Evolutionary conservation across 1,140 invertebrate species (phyloP), one percentile per base, ranked within the genome.

Genomic region (Stegodyphus dumicola): DNA sequence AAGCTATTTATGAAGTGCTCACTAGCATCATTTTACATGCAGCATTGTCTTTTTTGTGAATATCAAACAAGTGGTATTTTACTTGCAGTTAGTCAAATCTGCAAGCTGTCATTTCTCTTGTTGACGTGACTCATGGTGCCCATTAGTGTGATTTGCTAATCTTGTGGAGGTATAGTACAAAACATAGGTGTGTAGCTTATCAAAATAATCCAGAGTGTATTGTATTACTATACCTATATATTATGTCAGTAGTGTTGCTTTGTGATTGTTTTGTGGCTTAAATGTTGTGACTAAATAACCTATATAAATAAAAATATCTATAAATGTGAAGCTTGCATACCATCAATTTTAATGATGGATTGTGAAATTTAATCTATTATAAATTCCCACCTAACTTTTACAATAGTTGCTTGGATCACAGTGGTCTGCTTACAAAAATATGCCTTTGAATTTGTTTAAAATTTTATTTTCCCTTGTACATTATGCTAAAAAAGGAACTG

Each of bases 111-210:
- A 49, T 83, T 66, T 83, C 60, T 66, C 79, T 64, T 67, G 49
- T 75, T 54, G 51, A 71, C 52, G 17, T 77, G 60, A 85, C 54
- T 70, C 75, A 76, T 77, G 73, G 81, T 85, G 81, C 73, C 81
- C 73, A 77, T 77, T 85, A 84, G 76, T 85, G 83, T 85, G 76
- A 85, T 77, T 85, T 85, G 74, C 83, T 85, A 85, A 85, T 85
- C 75, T 77, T 77, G 83, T 85, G 83, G 83, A 85, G 76, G 83
- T 85, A 85, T 85, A 85, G 83, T 78, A 85, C 83, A 85, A 77
- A 78, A 52, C 33, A 73, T 85, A 85, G 76, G 52, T 77, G 75
- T 78, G 74, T 85, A 85, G 83, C 15, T 64, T 85, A 85, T 65
- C 18, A 66, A 74, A 77, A 64, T 85, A 85, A 77, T 77, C 83